phyloP scores from a whole-genome alignment of 2,113 vertebrate genomes.

The Acrocephalus arundinaceus region DNA sequence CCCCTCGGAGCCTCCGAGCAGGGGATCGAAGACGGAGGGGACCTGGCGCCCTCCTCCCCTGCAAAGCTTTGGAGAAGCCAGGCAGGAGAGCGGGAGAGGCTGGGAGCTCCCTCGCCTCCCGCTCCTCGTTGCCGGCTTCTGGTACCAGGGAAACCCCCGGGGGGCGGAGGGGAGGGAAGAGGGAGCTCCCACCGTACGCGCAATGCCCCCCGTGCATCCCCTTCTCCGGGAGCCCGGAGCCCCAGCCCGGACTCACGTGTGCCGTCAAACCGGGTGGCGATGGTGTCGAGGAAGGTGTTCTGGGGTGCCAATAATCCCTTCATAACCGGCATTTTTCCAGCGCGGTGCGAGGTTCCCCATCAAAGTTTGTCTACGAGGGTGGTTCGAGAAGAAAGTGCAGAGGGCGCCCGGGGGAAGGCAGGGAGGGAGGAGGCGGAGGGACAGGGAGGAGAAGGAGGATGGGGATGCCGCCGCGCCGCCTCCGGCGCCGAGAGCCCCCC shows the following conservation, averaged over 20 bases:
- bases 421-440: background rate
- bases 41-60: background rate
- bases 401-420: conserved; percentile 22
- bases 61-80: background rate
- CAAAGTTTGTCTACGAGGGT: conserved; percentile 83
- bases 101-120: background rate
- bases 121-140: background rate
- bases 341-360: conserved; percentile 88
- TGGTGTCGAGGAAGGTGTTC: conserved; percentile 98
- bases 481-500: conserved; percentile 19
- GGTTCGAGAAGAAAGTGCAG: conserved; percentile 69
- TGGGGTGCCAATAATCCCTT: conserved; percentile 98
- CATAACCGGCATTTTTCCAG: conserved; percentile 98
- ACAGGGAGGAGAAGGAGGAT: background rate
- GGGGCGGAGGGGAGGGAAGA: background rate
- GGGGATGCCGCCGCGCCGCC: conserved; percentile 20
- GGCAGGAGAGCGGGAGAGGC: background rate
- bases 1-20: background rate
- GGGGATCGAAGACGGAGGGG: background rate
- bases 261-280: conserved; percentile 97
- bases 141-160: background rate
- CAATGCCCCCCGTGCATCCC: background rate
- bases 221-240: background rate
- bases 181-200: background rate
- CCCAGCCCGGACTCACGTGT: conserved; percentile 88